Evolutionary conservation across 2,797 vertebrate genomes (phyloP).

Genomic region (Sphenopsis melanotis): DNA sequence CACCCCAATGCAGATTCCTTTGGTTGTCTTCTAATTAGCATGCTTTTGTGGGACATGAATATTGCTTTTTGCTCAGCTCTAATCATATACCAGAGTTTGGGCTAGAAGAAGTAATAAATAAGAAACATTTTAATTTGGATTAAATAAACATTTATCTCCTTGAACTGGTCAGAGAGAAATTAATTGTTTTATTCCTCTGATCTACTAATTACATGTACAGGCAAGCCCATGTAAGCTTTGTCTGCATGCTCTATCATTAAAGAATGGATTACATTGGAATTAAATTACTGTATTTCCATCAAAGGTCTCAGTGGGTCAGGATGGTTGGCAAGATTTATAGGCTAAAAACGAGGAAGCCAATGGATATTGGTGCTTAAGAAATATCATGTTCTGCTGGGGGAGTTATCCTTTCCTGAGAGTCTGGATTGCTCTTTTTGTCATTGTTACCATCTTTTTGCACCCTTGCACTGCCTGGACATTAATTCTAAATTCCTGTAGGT

Average conservation of each 20-base stretch:
- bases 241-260: constrained; percentile 8
- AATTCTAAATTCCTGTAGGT: not conserved
- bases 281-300: constrained; percentile 39
- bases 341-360: constrained; percentile 32
- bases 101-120: not conserved
- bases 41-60: not conserved
- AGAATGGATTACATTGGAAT: constrained; percentile 11
- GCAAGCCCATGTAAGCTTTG: not conserved
- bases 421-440: not conserved
- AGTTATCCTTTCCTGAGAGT: not conserved
- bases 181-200: constrained; percentile 40
- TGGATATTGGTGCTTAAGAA: not conserved
- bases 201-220: constrained; percentile 41
- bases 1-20: not conserved
- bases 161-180: constrained; percentile 25
- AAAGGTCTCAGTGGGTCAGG: not conserved
- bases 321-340: constrained; percentile 33
- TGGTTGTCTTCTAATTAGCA: not conserved
- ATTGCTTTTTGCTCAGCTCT: not conserved
- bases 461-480: not conserved
- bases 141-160: constrained; percentile 32
- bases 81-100: not conserved
- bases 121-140: constrained; percentile 9
- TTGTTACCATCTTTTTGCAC: not conserved
- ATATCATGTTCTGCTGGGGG: not conserved